Percentiles rank a stretch among this genome's conserved stretches.
These are phyloP conservation scores for Cepaea nemoralis DNA, from an alignment of 1,140 invertebrate species.

Conservation along the genomic window DNA sequence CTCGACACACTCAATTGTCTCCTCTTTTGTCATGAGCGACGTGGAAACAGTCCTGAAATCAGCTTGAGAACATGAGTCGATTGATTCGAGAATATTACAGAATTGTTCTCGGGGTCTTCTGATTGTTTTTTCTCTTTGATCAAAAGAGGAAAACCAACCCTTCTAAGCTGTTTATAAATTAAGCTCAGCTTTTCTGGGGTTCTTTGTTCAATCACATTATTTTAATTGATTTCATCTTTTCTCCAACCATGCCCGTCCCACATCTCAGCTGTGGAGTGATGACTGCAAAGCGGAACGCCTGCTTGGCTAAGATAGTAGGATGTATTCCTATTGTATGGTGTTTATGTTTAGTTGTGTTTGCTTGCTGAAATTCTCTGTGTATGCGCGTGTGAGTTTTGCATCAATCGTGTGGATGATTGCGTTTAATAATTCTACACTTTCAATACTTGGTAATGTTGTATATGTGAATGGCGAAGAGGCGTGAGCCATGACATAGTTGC, in stretches of 20 bases:
- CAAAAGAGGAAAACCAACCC: slow-evolving; percentile 16
- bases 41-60: slow-evolving; percentile 13
- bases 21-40: background rate
- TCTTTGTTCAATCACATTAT: slow-evolving; percentile 27
- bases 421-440: too few species aligned
- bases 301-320: too few species aligned
- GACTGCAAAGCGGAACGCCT: background rate
- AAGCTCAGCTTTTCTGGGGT: slow-evolving; percentile 18
- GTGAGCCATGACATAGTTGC: too few species aligned
- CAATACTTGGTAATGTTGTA: too few species aligned
- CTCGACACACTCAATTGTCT: slow-evolving; percentile 16
- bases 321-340: too few species aligned
- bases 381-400: too few species aligned
- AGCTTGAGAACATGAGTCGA: slow-evolving; percentile 5
- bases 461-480: too few species aligned
- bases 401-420: too few species aligned
- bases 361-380: too few species aligned
- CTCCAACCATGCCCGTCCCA: background rate
- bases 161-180: slow-evolving; percentile 36
- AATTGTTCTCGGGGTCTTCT: background rate
- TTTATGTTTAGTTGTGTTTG: too few species aligned
- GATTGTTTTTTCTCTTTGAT: slow-evolving; percentile 22
- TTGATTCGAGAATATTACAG: slow-evolving; percentile 22
- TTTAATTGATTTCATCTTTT: slow-evolving; percentile 13
- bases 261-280: background rate